Percentiles rank a stretch among this genome's conserved stretches.
These are phyloP conservation scores for Siniperca scherzeri DNA, from an alignment of 2,797 vertebrate species.

Conservation along the genomic window DNA sequence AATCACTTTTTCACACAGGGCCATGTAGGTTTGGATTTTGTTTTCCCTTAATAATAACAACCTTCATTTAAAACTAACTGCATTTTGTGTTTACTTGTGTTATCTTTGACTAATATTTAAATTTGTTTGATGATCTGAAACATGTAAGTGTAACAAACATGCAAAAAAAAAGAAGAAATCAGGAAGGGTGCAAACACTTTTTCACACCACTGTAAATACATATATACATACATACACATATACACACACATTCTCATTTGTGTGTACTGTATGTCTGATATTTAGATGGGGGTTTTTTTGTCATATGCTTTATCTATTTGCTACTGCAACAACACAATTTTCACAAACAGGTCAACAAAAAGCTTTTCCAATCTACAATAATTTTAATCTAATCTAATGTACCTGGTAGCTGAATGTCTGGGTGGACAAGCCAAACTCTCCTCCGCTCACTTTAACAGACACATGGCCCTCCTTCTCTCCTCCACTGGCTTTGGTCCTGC, in stretches of 20 bases:
- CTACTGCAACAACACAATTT: neutral
- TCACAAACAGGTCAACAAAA: constrained; percentile 1
- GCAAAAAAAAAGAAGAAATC: too few relatives aligned
- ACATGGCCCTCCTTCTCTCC: constrained; percentile 86
- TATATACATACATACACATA: too few relatives aligned
- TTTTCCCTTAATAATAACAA: too few relatives aligned
- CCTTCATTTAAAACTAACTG: too few relatives aligned
- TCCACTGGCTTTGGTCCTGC: constrained; percentile 86
- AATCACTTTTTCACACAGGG: too few relatives aligned
- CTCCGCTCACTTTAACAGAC: constrained; percentile 90
- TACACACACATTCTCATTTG: neutral
- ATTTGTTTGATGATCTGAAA: too few relatives aligned
- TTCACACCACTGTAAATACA: too few relatives aligned
- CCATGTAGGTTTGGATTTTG: too few relatives aligned
- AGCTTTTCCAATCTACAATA: neutral
- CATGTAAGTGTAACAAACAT: too few relatives aligned
- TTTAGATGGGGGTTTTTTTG: neutral
- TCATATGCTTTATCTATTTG: neutral
- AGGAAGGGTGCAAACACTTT: too few relatives aligned
- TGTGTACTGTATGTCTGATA: neutral
- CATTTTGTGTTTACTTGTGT: too few relatives aligned
- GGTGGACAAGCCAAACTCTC: constrained; percentile 88
- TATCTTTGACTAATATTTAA: too few relatives aligned
- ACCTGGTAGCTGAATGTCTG: constrained; percentile 95
- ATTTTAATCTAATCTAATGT: constrained; percentile 12